Evolutionary conservation across 2,113 vertebrate genomes (phyloP).

Genomic region (Hippocampus zosterae): DNA sequence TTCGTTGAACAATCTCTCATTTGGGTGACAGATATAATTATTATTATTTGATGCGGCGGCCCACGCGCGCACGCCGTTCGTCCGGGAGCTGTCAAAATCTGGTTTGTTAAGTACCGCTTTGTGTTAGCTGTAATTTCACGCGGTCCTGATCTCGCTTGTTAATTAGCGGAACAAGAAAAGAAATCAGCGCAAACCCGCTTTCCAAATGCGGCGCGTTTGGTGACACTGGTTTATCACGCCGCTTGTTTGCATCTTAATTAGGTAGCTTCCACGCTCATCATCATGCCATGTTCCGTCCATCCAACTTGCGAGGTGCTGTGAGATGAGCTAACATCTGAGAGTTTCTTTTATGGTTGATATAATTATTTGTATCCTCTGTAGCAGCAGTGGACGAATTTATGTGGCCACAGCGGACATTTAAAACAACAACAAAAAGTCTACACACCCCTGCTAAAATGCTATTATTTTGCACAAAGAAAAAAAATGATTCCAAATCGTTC

Average conservation of each 20-base stretch:
- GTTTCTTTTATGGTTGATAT: background rate
- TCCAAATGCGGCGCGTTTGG: constrained; percentile 75
- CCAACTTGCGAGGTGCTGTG: constrained; percentile 7
- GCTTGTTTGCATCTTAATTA: constrained; percentile 79
- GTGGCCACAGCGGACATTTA: no score
- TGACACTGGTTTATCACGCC: constrained; percentile 80
- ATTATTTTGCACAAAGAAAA: no score
- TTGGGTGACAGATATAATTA: constrained; percentile 60
- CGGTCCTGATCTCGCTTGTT: constrained; percentile 79
- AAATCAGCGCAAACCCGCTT: constrained; percentile 77
- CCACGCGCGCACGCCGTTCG: constrained; percentile 44
- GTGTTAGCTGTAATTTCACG: constrained; percentile 83
- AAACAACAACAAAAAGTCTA: no score
- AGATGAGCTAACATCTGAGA: constrained; percentile 16
- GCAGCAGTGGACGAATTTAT: no score
- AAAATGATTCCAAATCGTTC: no score
- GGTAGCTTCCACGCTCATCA: constrained; percentile 35
- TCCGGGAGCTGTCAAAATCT: constrained; percentile 77
- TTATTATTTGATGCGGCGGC: constrained; percentile 57
- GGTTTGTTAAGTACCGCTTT: constrained; percentile 74
- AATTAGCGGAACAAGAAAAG: constrained; percentile 86
- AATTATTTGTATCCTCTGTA: no score
- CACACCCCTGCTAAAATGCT: no score
- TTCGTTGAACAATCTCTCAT: constrained; percentile 22
- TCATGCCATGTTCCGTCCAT: constrained; percentile 19